These are phyloP conservation scores for Zonotrichia leucophrys DNA, from an alignment of 2,113 vertebrate species.

Conservation along the genomic window DNA sequence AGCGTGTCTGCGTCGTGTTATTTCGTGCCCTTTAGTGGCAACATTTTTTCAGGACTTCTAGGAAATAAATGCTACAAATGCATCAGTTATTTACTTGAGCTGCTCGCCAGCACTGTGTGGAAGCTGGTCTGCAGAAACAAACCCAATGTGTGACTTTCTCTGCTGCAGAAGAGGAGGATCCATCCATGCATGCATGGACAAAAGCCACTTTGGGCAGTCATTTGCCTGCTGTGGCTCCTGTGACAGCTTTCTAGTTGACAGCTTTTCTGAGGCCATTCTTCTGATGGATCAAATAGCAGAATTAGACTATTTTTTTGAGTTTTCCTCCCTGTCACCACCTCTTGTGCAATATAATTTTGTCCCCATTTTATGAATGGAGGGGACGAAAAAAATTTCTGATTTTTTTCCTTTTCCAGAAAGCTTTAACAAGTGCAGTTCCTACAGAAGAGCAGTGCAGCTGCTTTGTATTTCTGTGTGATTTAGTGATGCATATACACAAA, in stretches of 20 bases:
- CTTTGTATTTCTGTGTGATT: background rate
- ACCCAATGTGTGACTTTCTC: background rate
- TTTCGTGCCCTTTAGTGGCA: no score
- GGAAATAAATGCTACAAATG: background rate
- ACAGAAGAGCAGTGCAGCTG: background rate
- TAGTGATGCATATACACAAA: background rate
- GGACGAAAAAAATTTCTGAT: background rate
- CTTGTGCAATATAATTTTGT: background rate
- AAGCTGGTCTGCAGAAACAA: background rate
- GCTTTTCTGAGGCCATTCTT: background rate
- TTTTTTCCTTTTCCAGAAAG: background rate
- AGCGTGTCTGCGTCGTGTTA: no score
- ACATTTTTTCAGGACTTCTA: background rate
- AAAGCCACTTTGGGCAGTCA: background rate
- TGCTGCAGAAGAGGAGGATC: background rate
- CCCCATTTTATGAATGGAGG: background rate
- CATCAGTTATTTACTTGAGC: background rate
- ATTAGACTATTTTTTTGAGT: background rate
- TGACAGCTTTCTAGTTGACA: background rate
- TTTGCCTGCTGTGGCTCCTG: background rate
- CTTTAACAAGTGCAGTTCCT: background rate
- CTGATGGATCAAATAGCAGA: background rate
- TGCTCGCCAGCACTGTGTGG: background rate
- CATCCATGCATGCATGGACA: background rate
- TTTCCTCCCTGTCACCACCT: background rate